phyloP scores from a whole-genome alignment of 2,888 invertebrate species.

The Volucella inflata region DNA sequence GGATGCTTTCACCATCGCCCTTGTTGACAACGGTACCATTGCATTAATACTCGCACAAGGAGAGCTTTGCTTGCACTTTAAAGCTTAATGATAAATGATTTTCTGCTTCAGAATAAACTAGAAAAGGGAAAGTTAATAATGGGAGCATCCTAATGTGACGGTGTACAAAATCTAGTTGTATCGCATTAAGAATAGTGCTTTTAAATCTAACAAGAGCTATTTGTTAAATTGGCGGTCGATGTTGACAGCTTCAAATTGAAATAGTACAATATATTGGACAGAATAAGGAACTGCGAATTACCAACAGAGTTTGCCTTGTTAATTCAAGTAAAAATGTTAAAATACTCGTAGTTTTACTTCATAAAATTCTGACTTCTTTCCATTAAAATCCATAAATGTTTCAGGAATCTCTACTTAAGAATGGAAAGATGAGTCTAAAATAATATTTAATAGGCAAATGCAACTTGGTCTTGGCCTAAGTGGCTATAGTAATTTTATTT shows the following conservation, averaged over 20 bases:
- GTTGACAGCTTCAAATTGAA: slow-evolving; percentile 3
- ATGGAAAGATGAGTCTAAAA: no score
- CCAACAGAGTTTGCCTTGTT: not conserved
- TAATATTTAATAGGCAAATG: no score
- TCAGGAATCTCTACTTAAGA: no score
- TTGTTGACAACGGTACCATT: slow-evolving; percentile 3
- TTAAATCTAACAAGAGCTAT: slow-evolving; percentile 38
- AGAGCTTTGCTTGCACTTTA: slow-evolving; percentile 43
- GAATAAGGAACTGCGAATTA: not conserved
- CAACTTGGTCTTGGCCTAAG: no score
- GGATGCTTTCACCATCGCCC: no score
- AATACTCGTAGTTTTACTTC: no score
- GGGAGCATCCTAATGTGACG: slow-evolving; percentile 49
- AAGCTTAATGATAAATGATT: slow-evolving; percentile 57
- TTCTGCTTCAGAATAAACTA: slow-evolving; percentile 37
- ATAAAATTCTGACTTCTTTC: no score
- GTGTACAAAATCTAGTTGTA: slow-evolving; percentile 28
- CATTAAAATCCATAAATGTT: no score
- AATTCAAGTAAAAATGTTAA: no score
- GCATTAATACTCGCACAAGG: slow-evolving; percentile 45
- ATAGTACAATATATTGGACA: slow-evolving; percentile 1
- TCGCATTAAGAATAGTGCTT: slow-evolving; percentile 41
- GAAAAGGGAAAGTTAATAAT: slow-evolving; percentile 54
- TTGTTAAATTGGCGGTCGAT: slow-evolving; percentile 64
- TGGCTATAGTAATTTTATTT: no score